Evolutionary conservation across 2,797 vertebrate genomes (phyloP), one percentile per base, ranked within the genome.

Genomic region (Arctocebus calabarensis): DNA sequence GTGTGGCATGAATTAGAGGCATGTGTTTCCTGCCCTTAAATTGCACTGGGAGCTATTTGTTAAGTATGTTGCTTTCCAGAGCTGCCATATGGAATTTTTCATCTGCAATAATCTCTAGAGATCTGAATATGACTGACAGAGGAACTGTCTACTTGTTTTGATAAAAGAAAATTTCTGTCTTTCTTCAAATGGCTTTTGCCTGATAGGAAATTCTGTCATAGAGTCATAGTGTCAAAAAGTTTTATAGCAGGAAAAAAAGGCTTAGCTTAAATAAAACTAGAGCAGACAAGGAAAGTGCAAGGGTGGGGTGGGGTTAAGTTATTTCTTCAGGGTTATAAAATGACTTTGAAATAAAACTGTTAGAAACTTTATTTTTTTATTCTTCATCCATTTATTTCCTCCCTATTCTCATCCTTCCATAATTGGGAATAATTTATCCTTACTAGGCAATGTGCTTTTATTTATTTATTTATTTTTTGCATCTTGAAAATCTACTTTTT

Each of bases 81-180:
- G 55, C 14, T 82, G 66, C 55, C 55, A 48, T 66, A 29, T 25
- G 62, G 32, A 87, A 57, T 73, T 94, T 95, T 94, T 96, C 40
- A 87, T 73, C 84, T 73, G 48, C 27, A 91, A 66, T 71, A 73
- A 88, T 92, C 86, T 92, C 61, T 89, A 62, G 81, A 77, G 34
- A 91, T 82, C 84, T 93, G 25, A 90, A 93, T 57, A 70, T 10
- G n/a, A 62, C 2, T 87, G 66, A 87, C 29, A 86, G 90, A 81
- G 87, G 45, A 86, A n/a, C 19, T 79, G 14, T 84, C 73, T 87
- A 20, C 64, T 93, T 93, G 82, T 94, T 94, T 87, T 94, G 77
- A 94, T 87, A 64, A 75, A 77, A 88, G n/a, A 84, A 93, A 82
- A 93, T 45, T 68, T 34, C 37, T 89, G 17, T 52, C 25, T 90